Evolutionary conservation across 2,113 vertebrate genomes (phyloP), one percentile per base, ranked within the genome.

Genomic region (Rattus rattus): DNA sequence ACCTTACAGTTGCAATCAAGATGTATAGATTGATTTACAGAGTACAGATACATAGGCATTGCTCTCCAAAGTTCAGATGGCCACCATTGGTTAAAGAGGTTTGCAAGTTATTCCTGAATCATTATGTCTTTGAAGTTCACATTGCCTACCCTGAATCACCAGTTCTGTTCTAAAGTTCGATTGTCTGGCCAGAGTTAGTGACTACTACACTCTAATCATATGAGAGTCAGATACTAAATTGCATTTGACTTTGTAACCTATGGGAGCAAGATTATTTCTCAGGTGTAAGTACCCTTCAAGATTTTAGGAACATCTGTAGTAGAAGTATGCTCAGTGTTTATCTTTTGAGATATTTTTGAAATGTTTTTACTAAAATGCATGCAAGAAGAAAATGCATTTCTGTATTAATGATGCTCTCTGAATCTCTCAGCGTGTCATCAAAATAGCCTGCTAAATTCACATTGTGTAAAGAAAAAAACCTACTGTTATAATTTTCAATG

Each of bases 371-470:
- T 16, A 69, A 96, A 95, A 94, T 54, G 22, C 43, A 28, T 59
- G 73, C 28, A 33, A 16, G 80, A 52, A 49, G 6, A 90, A 89
- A 81, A 83, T 49, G 20, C 24, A 79, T 69, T 47, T 54, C 61
- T 54, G 22, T 72, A 59, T 22, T 84, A 67, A 91, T 33, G 52
- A 67, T 54, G 80, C 28, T 19, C 11, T 90, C 75, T 69, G 7
- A n/a, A 56, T 54, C 39, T 89, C 54, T 91, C 54, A 43, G 28
- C 47, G 33, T 24, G 7, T 61, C 80, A 83, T 87, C 54, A 75
- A 90, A 94, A 89, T 49, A 49, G 54, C 69, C 89, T 96, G 92
- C 47, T 91, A 90, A 81, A 80, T 94, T 81, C 47, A 83, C 20
- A 69, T 59, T 84, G 30, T 36, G 30, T 91, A 69, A 90, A 95